A percentile compares a stretch with the other conserved stretches of the same genome.
These are phyloP conservation scores for Diadumene lineata DNA, from an alignment of 92 coral and sea anemone species.

Conservation along the genomic window DNA sequence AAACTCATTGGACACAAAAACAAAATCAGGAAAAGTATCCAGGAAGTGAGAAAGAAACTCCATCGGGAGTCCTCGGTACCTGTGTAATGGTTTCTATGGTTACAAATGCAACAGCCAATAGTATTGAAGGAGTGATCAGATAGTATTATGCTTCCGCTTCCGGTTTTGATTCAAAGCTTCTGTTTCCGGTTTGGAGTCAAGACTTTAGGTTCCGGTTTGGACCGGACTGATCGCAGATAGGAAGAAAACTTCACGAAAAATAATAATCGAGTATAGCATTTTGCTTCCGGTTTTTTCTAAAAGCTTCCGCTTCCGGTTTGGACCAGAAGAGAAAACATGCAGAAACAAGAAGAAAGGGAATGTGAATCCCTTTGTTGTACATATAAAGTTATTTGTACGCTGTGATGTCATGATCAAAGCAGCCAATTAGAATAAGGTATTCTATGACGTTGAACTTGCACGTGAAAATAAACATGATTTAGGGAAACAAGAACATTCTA, in stretches of 20 bases:
- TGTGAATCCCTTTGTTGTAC: not conserved
- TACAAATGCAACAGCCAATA: constrained; percentile 10
- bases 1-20: constrained; percentile 92
- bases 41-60: constrained; percentile 55
- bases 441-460: constrained; percentile 1
- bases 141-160: constrained; percentile 4
- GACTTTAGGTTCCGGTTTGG: constrained; percentile 8
- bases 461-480: not conserved
- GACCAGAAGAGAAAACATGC: not conserved
- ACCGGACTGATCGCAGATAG: no score
- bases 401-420: constrained; percentile 1
- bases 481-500: no score
- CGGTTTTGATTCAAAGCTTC: not conserved
- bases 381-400: not conserved
- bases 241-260: no score
- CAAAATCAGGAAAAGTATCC: constrained; percentile 84
- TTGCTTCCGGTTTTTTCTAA: no score
- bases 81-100: constrained; percentile 26
- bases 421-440: constrained; percentile 7
- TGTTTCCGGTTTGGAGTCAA: constrained; percentile 1
- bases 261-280: no score
- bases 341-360: not conserved
- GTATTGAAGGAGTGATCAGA: not conserved
- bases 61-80: constrained; percentile 37
- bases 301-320: constrained; percentile 13